Evolutionary conservation across 2,888 invertebrate genomes (phyloP).

Genomic region (Ephialtes manifestator): DNA sequence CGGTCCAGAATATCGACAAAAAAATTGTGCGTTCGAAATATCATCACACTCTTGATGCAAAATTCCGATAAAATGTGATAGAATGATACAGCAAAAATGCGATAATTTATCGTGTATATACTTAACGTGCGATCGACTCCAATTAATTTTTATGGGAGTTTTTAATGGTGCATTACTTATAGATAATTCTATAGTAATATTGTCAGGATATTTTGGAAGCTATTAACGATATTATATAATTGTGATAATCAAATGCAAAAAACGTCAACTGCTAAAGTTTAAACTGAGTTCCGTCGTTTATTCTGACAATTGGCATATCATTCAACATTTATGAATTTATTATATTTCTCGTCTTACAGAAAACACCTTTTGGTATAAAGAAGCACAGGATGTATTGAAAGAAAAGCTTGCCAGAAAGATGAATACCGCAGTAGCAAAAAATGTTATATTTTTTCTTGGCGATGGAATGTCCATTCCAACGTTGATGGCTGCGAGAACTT

Average conservation of each 20-base stretch:
- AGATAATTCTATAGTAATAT: not conserved
- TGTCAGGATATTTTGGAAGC: not conserved
- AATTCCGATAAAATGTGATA: not conserved
- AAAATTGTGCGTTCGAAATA: not conserved
- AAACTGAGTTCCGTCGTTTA: too few species aligned
- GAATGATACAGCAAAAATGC: not conserved
- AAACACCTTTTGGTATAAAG: slow-evolving; percentile 84
- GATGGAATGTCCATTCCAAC: slow-evolving; percentile 96
- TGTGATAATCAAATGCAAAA: too few species aligned
- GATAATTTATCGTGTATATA: not conserved
- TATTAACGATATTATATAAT: too few species aligned
- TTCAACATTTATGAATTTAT: not conserved
- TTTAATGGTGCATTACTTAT: not conserved
- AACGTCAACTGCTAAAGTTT: too few species aligned
- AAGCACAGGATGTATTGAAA: slow-evolving; percentile 86
- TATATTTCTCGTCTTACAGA: not conserved
- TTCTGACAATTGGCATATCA: not conserved
- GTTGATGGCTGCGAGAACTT: slow-evolving; percentile 91
- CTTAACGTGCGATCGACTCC: not conserved
- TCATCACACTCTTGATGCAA: not conserved
- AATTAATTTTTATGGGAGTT: not conserved
- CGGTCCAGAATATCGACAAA: not conserved
- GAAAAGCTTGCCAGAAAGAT: slow-evolving; percentile 82
- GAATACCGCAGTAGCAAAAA: slow-evolving; percentile 87
- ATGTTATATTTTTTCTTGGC: slow-evolving; percentile 94